phyloP scores from a whole-genome alignment of 2,113 vertebrate species.

The Empidonax traillii region DNA sequence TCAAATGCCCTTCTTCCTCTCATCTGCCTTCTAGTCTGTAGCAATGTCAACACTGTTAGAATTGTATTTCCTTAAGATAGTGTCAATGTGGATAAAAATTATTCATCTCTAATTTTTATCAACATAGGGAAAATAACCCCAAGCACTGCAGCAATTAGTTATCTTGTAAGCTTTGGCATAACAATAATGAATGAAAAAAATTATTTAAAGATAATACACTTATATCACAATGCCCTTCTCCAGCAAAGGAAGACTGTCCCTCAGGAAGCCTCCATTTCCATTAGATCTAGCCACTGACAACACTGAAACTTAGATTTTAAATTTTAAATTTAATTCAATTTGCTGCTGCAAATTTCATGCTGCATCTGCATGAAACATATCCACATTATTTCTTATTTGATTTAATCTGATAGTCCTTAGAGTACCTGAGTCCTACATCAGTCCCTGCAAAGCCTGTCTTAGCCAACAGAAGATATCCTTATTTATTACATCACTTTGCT shows the following conservation, averaged over 20 bases:
- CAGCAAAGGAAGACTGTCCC: neutral
- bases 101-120: neutral
- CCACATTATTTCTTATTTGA: constrained; percentile 29
- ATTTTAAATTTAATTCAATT: neutral
- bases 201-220: neutral
- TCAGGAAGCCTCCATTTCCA: neutral
- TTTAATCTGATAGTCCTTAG: neutral
- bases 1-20: neutral
- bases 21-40: neutral
- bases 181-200: neutral
- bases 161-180: neutral
- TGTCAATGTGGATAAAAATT: neutral
- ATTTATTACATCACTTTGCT: neutral
- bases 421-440: neutral
- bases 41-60: neutral
- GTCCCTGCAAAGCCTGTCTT: neutral
- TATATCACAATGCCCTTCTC: neutral
- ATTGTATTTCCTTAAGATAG: neutral
- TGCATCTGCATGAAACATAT: neutral
- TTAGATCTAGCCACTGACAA: neutral
- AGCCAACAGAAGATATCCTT: neutral
- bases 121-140: neutral
- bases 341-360: neutral
- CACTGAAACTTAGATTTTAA: neutral
- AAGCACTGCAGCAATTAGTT: neutral